Percentiles rank a stretch among this genome's conserved stretches.
phyloP scores from a whole-genome alignment of 2,113 vertebrate species.

The Hemicordylus capensis region DNA sequence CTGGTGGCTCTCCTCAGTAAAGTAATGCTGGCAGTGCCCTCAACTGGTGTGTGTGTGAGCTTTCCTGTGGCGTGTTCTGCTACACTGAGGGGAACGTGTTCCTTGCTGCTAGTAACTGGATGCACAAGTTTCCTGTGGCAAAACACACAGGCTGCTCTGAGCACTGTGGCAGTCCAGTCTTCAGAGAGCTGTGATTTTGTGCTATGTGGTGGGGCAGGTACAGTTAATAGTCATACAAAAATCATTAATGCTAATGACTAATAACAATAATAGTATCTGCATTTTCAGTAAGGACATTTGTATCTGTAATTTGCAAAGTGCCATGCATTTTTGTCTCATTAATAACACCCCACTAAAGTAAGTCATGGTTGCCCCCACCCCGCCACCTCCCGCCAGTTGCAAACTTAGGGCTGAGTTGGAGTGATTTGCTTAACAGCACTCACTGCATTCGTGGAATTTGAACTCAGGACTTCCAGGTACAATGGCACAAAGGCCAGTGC shows the following conservation, averaged over 20 bases:
- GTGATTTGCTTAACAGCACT: not conserved
- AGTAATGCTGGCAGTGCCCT: conserved; percentile 29
- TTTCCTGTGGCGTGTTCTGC: not conserved
- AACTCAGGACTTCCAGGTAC: not conserved
- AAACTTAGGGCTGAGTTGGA: not conserved
- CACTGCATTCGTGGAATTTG: not conserved
- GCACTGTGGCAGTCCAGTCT: not conserved
- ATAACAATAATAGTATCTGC: not conserved
- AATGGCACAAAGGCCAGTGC: not conserved
- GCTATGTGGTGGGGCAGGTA: not conserved
- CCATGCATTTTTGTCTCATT: not conserved
- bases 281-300: not conserved
- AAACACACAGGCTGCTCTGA: not conserved
- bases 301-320: not conserved
- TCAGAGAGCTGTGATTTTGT: not conserved
- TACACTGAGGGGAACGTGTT: not conserved
- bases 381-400: not conserved
- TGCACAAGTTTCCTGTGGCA: not conserved
- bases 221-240: not conserved
- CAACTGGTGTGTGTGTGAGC: conserved; percentile 15
- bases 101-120: not conserved
- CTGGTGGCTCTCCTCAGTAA: not conserved
- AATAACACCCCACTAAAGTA: not conserved
- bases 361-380: not conserved
- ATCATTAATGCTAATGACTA: not conserved